A percentile compares a stretch with the other conserved stretches of the same genome.
Evolutionary conservation across 2,888 invertebrate species (phyloP).

Genomic region (Crepidodera aurea): DNA sequence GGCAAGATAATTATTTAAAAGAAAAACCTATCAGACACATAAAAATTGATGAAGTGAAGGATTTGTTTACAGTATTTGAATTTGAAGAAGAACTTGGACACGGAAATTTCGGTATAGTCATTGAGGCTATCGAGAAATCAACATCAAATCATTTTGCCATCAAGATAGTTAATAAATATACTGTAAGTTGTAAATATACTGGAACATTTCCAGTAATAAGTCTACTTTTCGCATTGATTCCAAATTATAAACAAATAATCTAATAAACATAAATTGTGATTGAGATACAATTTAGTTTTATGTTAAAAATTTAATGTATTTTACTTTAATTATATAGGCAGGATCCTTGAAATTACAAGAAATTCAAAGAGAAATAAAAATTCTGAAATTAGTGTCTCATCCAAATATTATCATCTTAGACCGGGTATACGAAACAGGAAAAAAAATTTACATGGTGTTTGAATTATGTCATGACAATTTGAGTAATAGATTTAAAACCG

Average conservation of each 20-base stretch:
- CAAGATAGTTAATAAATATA: conserved; percentile 60
- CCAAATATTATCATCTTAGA: conserved; percentile 66
- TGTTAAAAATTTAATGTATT: background rate
- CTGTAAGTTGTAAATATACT: no score
- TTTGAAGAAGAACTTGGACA: conserved; percentile 59
- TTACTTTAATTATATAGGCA: conserved; percentile 9
- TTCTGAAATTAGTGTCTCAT: conserved; percentile 66
- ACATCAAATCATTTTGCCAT: conserved; percentile 58
- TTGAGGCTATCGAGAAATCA: conserved; percentile 56
- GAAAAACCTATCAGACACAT: conserved; percentile 56
- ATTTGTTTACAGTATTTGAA: conserved; percentile 54
- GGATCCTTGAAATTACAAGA: conserved; percentile 31
- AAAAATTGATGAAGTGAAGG: conserved; percentile 54
- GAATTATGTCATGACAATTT: conserved; percentile 65
- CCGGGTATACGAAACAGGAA: conserved; percentile 65
- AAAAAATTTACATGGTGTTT: conserved; percentile 66
- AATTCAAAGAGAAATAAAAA: conserved; percentile 64
- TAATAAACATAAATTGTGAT: background rate
- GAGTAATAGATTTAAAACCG: conserved; percentile 56
- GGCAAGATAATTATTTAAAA: conserved; percentile 23
- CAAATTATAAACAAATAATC: no score
- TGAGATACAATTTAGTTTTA: background rate
- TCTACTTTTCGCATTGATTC: no score
- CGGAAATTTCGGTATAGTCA: conserved; percentile 60
- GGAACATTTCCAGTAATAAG: no score